A percentile compares a stretch with the other conserved stretches of the same genome.
Conservation (phyloP, 1,140 invertebrate species). For the Onthophagus taurus region DNA sequence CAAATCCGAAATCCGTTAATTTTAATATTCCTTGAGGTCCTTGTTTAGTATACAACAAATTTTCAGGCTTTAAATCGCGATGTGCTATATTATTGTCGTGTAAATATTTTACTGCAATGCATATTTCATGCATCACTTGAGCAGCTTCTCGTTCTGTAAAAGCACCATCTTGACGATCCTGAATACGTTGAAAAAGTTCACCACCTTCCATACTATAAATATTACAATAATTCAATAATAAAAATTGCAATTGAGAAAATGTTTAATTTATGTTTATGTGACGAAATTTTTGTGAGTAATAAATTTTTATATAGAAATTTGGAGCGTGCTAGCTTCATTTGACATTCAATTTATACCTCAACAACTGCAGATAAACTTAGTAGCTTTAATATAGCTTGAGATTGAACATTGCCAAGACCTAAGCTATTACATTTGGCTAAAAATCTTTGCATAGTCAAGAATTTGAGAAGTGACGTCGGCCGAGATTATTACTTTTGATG, state of each 20-base stretch:
- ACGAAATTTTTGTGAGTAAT: too few species aligned
- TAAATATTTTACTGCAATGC: constrained; percentile 87
- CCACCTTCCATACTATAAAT: constrained; percentile 85
- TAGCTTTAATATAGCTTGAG: too few species aligned
- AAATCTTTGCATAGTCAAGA: too few species aligned
- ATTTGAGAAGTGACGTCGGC: too few species aligned
- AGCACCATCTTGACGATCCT: constrained; percentile 83
- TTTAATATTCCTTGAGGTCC: constrained; percentile 74
- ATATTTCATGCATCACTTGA: constrained; percentile 92
- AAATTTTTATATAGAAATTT: neutral
- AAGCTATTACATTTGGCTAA: too few species aligned
- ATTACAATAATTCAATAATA: neutral
- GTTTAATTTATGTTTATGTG: too few species aligned
- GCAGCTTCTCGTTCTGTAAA: constrained; percentile 93
- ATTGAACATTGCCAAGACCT: too few species aligned
- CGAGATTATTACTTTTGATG: too few species aligned
- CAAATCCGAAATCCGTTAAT: constrained; percentile 99
- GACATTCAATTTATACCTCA: too few species aligned
- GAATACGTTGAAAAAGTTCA: constrained; percentile 93
- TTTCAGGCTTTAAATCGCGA: constrained; percentile 92
- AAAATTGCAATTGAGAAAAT: neutral
- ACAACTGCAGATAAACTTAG: too few species aligned
- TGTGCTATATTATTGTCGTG: constrained; percentile 96
- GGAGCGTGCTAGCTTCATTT: too few species aligned
- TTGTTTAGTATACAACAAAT: constrained; percentile 70